phyloP scores from a whole-genome alignment of 2,113 vertebrate species.

The Aleadryas rufinucha region DNA sequence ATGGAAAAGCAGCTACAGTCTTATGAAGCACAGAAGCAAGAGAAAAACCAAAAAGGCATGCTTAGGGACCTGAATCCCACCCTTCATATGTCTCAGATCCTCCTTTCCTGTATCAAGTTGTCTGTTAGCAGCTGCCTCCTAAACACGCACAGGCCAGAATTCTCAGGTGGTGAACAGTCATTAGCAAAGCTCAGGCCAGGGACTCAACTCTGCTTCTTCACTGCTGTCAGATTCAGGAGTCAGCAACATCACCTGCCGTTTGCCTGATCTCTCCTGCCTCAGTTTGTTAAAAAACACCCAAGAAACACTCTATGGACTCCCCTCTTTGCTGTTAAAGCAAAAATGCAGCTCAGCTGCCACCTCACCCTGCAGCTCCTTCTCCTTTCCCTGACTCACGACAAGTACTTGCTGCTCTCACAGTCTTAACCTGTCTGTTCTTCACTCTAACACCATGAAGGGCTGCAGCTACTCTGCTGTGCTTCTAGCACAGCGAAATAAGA shows the following conservation, averaged over 20 bases:
- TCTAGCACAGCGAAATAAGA: fast-evolving
- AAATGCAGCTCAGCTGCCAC: neutral
- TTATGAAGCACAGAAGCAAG: neutral
- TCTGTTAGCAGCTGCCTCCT: neutral
- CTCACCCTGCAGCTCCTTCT: neutral
- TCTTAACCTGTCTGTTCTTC: neutral
- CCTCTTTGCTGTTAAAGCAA: neutral
- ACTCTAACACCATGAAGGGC: fast-evolving
- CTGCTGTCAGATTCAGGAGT: neutral
- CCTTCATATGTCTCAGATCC: neutral
- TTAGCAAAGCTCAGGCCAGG: neutral
- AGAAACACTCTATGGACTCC: neutral
- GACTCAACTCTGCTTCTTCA: neutral
- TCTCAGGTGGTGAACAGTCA: neutral
- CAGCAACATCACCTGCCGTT: neutral
- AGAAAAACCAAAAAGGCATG: neutral
- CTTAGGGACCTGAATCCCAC: neutral
- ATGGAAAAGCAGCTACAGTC: neutral
- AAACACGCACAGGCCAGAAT: neutral
- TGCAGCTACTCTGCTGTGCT: neutral
- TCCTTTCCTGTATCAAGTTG: neutral
- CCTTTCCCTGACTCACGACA: neutral
- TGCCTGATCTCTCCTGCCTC: neutral
- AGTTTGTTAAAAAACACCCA: neutral
- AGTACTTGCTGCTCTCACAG: neutral